Conservation (phyloP, 2,113 vertebrate species). For the Vireo altiloquus region DNA sequence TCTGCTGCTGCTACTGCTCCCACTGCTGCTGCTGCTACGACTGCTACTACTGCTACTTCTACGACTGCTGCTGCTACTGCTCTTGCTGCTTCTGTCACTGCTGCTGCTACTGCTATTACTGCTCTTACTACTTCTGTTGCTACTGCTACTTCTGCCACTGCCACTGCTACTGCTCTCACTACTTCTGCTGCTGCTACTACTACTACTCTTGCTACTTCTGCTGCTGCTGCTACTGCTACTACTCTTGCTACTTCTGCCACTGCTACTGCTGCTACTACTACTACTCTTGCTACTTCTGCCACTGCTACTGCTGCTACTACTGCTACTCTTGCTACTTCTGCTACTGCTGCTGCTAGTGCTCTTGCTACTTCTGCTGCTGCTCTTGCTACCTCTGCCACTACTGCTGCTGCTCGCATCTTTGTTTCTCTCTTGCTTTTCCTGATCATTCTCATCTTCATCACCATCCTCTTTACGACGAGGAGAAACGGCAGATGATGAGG, state of each 20-base stretch:
- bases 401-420: neutral
- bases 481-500: conserved; percentile 21
- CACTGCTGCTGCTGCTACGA: rapidly evolving
- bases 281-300: rapidly evolving
- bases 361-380: rapidly evolving
- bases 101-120: rapidly evolving
- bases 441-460: neutral
- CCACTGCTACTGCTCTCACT: rapidly evolving
- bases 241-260: rapidly evolving
- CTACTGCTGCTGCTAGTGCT: rapidly evolving
- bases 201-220: rapidly evolving
- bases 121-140: rapidly evolving
- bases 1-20: rapidly evolving
- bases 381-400: rapidly evolving
- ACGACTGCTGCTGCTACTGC: rapidly evolving
- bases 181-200: rapidly evolving
- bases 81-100: rapidly evolving
- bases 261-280: rapidly evolving
- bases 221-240: rapidly evolving
- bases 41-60: rapidly evolving
- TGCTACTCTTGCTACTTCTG: rapidly evolving
- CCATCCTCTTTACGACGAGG: neutral
- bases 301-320: rapidly evolving
- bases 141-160: rapidly evolving
- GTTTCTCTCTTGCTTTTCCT: neutral